phyloP scores from a whole-genome alignment of 2,797 vertebrate genomes.

The Aeoliscus strigatus region DNA sequence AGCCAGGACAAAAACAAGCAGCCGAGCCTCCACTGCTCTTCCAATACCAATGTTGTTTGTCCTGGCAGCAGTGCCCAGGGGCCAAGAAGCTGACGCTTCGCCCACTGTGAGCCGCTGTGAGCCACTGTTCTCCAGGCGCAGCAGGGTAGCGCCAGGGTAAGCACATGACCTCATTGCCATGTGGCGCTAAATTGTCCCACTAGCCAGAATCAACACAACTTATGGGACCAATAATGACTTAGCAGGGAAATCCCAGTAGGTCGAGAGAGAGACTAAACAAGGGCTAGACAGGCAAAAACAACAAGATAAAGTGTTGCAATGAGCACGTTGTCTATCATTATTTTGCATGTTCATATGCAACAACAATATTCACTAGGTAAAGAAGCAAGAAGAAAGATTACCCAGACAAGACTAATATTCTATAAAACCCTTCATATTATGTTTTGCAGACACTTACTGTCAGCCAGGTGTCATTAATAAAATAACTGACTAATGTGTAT shows the following conservation, averaged over 20 bases:
- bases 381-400: too few species aligned
- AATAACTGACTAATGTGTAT: constrained; percentile 4
- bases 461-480: not conserved
- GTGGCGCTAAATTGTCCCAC: constrained; percentile 29
- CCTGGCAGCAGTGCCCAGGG: constrained; percentile 61
- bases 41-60: constrained; percentile 64
- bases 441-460: constrained; percentile 4
- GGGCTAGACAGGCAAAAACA: not conserved
- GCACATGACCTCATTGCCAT: constrained; percentile 72
- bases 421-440: not conserved
- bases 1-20: constrained; percentile 40
- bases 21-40: constrained; percentile 47
- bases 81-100: constrained; percentile 63
- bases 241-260: constrained; percentile 38
- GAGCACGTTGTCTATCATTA: too few species aligned
- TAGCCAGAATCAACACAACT: constrained; percentile 61
- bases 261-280: constrained; percentile 5
- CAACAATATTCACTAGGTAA: too few species aligned
- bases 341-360: too few species aligned
- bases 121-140: constrained; percentile 60
- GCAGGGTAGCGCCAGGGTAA: constrained; percentile 67
- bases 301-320: not conserved
- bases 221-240: constrained; percentile 46
- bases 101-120: constrained; percentile 55
- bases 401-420: not conserved